Conservation (phyloP, 1,140 invertebrate genomes). For the Aphelenchoides fujianensis region DNA sequence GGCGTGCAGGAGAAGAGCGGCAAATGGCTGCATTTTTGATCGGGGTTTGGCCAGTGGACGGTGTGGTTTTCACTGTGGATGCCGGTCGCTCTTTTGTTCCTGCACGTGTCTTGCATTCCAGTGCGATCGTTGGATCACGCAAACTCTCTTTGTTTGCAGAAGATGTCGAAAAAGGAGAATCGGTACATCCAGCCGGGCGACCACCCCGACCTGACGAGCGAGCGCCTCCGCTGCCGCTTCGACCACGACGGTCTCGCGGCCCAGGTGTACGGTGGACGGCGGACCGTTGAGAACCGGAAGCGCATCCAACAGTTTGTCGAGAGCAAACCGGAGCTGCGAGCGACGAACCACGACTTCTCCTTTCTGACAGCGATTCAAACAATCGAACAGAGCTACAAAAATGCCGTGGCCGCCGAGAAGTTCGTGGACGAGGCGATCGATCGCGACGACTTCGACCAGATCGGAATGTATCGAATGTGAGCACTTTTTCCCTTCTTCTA, state of each 20-base stretch:
- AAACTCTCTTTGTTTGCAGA: too few relatives aligned
- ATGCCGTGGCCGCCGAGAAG: conserved; percentile 67
- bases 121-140: too few relatives aligned
- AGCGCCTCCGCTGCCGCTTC: background rate
- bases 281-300: conserved; percentile 9
- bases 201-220: background rate
- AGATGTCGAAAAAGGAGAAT: background rate
- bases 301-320: conserved; percentile 17
- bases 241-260: background rate
- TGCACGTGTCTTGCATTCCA: too few relatives aligned
- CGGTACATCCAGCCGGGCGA: background rate
- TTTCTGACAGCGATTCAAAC: background rate
- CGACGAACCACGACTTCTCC: background rate
- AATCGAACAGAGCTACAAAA: conserved; percentile 12
- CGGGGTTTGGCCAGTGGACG: too few relatives aligned
- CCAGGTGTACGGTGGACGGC: background rate
- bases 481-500: too few relatives aligned
- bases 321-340: background rate
- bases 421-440: background rate
- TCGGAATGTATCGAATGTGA: conserved; percentile 5
- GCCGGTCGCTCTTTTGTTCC: too few relatives aligned
- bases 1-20: too few relatives aligned
- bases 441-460: conserved; percentile 12
- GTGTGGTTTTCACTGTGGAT: too few relatives aligned
- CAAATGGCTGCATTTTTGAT: too few relatives aligned